Percentiles rank a stretch among this genome's conserved stretches.
These are phyloP conservation scores for Dasypus novemcinctus DNA, from an alignment of 2,113 vertebrate species.

Conservation along the genomic window DNA sequence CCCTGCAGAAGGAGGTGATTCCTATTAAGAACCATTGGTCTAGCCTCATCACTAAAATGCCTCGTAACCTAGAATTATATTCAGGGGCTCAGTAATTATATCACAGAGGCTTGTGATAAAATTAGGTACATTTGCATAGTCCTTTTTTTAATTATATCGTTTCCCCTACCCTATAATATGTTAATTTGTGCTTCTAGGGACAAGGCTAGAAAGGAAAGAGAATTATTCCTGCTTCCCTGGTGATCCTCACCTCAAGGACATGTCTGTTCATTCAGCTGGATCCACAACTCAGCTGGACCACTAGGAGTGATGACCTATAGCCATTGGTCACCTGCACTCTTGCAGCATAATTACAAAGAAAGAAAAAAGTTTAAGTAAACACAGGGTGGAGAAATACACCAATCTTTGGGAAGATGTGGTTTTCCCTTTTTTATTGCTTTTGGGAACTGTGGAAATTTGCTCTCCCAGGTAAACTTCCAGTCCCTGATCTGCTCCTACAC, in stretches of 20 bases:
- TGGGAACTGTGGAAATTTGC: not conserved
- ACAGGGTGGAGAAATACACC: not conserved
- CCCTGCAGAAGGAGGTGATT: not conserved
- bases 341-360: not conserved
- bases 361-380: not conserved
- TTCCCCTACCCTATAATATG: not conserved
- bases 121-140: conserved; percentile 16
- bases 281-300: not conserved
- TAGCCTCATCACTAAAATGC: not conserved
- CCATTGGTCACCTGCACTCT: not conserved
- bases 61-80: conserved; percentile 21
- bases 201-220: not conserved
- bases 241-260: not conserved
- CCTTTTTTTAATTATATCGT: conserved; percentile 26
- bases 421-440: not conserved
- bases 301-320: not conserved
- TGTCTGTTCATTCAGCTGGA: not conserved
- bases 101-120: not conserved
- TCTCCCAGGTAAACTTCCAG: not conserved
- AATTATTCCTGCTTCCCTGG: not conserved
- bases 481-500: not conserved
- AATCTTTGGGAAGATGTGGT: not conserved
- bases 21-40: not conserved
- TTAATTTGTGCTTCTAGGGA: not conserved
- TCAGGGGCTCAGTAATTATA: not conserved